Base-by-base conservation (phyloP, 1,140 invertebrate genomes). In the Portunus trituberculatus region DNA sequence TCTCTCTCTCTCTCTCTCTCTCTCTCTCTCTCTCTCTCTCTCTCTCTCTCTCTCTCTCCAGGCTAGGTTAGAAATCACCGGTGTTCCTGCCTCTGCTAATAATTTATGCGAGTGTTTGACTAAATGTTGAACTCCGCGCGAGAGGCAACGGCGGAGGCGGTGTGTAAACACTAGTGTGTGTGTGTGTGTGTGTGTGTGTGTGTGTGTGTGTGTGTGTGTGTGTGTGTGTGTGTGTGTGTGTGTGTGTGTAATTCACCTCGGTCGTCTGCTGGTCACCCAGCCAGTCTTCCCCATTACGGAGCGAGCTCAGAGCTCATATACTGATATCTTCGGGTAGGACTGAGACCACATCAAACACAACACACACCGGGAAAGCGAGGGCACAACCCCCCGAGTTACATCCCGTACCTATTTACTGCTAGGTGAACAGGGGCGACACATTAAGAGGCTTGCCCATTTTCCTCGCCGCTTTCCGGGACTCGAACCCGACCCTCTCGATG, bases 171-270 rank as follows among this genome's bases (percentile, higher is more conserved):
- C 12, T 45, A 25, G 45, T 29, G 89, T 91, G 91, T 92, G 52
- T 86, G 76, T 93, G 25, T 86, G 32, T 45, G 83, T 46, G 82
- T 93, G 46, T 46, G 82, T 86, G 46, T 93, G 92, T 93, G 83
- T 52, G 92, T 84, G 83, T 86, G 92, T 45, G 82, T 93, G 82
- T 93, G 67, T 83, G 91, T 83, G 67, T 93, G 67, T 82, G 8
- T 93, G 91, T 48, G 82, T 84, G 46, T 91, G 90, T 59, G 90
- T 91, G 90, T 59, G 88, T 45, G 88, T 46, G 88, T 90, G 88
- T 90, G 88, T 48, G 88, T 90, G 31, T 90, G 45, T 90, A 28
- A 29, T 29, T 90, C 29, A 48, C 45, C 39, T 29, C 48, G 88
- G 48, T 3, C 48, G 88, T 90, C 8, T 90, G 32, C 48, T n/a